Conservation (phyloP, 2,113 vertebrate genomes). For the Halichoerus grypus region DNA sequence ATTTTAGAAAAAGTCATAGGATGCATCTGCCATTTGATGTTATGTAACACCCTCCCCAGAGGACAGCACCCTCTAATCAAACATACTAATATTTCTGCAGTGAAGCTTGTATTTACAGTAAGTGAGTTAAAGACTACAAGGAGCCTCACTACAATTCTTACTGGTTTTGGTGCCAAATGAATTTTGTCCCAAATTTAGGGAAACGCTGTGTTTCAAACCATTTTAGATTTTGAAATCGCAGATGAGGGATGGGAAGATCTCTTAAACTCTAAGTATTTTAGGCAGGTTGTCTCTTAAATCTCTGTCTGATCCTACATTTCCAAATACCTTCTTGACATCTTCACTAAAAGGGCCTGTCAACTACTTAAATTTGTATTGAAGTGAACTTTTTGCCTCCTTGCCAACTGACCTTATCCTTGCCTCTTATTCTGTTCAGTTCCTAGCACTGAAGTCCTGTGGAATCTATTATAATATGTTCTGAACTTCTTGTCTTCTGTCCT, state of each 20-base stretch:
- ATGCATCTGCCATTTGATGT: neutral
- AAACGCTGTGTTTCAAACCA: conserved; percentile 22
- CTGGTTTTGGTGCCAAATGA: neutral
- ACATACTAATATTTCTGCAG: neutral
- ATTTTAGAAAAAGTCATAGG: conserved; percentile 3
- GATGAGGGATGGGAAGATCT: neutral
- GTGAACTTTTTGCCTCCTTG: neutral
- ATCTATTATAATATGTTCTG: neutral
- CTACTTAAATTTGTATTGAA: conserved; percentile 10
- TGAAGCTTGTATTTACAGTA: neutral
- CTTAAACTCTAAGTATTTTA: conserved; percentile 44
- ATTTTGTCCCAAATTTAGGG: neutral
- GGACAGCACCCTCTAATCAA: neutral
- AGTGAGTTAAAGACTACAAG: neutral
- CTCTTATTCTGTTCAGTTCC: neutral
- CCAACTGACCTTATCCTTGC: neutral
- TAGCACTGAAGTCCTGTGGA: neutral
- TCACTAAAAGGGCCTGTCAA: neutral
- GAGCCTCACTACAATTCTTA: neutral
- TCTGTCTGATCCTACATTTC: neutral
- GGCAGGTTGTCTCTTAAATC: neutral
- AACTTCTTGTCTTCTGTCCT: neutral
- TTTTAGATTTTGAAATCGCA: conserved; percentile 15
- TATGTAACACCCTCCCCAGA: neutral
- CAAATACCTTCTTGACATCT: neutral